Percentiles rank a stretch among this genome's conserved stretches.
These are phyloP conservation scores for Ellobium chinense DNA, from an alignment of 2,888 invertebrate genomes.

Conservation along the genomic window DNA sequence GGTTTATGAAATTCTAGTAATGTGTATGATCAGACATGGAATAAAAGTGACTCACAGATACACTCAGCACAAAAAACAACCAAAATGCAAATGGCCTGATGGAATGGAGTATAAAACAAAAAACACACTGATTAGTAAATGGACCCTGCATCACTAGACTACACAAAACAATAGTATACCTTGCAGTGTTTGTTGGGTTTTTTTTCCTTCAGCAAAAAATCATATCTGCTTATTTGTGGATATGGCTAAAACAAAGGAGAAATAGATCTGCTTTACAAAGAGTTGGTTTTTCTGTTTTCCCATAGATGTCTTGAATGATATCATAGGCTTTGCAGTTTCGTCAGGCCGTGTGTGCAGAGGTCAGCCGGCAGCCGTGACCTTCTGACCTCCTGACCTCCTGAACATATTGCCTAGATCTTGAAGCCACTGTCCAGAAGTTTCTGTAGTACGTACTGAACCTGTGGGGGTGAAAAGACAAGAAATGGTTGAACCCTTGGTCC, in stretches of 20 bases:
- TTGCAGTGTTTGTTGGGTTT: neutral
- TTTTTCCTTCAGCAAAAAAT: too few species aligned
- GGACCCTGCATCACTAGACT: neutral
- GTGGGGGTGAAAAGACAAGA: neutral
- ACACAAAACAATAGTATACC: neutral
- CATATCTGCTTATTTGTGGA: too few species aligned
- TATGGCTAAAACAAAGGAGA: too few species aligned
- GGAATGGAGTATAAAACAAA: neutral
- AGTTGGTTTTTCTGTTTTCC: neutral
- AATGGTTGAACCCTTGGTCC: neutral
- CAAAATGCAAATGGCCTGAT: neutral
- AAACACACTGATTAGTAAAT: neutral
- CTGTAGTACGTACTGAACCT: slow-evolving; percentile 38
- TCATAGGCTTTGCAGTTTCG: neutral
- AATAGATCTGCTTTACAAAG: neutral
- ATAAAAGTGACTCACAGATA: neutral
- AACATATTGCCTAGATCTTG: slow-evolving; percentile 12
- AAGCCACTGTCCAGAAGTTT: slow-evolving; percentile 39
- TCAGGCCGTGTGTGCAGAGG: neutral
- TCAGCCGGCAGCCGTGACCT: neutral
- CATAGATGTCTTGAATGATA: neutral
- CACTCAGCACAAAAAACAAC: neutral
- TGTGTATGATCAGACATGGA: too few species aligned
- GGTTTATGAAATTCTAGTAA: too few species aligned
- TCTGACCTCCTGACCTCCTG: neutral